Evolutionary conservation across 92 coral and sea anemone species (phyloP).

Genomic region (Paramuricea clavata): DNA sequence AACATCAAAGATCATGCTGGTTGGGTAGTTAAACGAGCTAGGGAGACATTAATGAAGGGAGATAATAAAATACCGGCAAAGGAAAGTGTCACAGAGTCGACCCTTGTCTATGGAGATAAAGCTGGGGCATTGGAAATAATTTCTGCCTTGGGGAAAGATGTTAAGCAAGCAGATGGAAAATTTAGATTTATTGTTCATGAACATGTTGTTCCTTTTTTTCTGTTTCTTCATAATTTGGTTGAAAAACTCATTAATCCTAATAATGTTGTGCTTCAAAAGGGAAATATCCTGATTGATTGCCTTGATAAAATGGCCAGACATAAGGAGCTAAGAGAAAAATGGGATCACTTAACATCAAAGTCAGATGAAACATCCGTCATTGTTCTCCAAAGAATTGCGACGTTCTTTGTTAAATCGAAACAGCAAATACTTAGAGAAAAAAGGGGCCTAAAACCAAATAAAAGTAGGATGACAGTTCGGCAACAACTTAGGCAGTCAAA

Average conservation of each 20-base stretch:
- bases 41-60: no score
- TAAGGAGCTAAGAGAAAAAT: background rate
- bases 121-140: background rate
- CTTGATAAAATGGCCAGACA: background rate
- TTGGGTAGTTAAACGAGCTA: no score
- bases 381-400: background rate
- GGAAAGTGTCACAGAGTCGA: background rate
- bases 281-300: background rate
- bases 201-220: background rate
- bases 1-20: constrained; percentile 36
- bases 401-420: background rate
- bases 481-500: background rate
- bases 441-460: background rate
- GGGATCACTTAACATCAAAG: background rate
- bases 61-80: background rate
- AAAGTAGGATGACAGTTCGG: background rate
- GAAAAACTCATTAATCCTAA: background rate
- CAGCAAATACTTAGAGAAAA: background rate
- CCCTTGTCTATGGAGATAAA: background rate
- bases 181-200: background rate
- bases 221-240: background rate
- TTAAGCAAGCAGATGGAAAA: background rate
- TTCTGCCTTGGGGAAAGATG: no score
- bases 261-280: background rate
- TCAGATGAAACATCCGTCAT: background rate